Conservation (phyloP, 1,140 invertebrate genomes). For the Heliconius himera region DNA sequence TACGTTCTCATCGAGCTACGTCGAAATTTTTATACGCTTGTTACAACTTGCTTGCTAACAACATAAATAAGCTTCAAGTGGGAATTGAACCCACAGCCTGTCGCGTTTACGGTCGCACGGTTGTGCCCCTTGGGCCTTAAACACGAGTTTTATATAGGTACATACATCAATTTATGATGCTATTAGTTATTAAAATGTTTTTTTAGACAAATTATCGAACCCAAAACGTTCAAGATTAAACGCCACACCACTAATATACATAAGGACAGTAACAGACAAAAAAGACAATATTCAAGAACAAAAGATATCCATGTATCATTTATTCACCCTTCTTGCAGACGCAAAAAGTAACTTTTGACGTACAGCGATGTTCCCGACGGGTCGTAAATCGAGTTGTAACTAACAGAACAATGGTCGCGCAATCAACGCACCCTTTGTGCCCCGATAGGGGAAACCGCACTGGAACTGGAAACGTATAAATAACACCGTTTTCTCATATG, state of each 20-base stretch:
- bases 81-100: too few relatives aligned
- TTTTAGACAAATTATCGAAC: too few relatives aligned
- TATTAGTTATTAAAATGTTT: too few relatives aligned
- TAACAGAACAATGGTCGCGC: conserved; percentile 29
- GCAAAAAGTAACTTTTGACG: conserved; percentile 12
- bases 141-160: too few relatives aligned
- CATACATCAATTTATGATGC: background rate
- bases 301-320: background rate
- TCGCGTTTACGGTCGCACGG: too few relatives aligned
- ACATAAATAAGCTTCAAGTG: too few relatives aligned
- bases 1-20: too few relatives aligned
- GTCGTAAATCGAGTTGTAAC: conserved; percentile 27
- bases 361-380: conserved; percentile 19
- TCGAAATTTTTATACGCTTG: too few relatives aligned
- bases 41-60: too few relatives aligned
- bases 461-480: conserved; percentile 22
- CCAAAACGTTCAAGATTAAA: background rate
- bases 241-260: background rate
- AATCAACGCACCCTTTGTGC: conserved; percentile 27
- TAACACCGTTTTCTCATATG: background rate
- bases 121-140: too few relatives aligned
- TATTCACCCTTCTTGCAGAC: conserved; percentile 3
- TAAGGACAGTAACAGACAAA: background rate
- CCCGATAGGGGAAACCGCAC: conserved; percentile 14
- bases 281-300: background rate